Evolutionary conservation across 37 sponge, comb jelly and placozoan species (phyloP), one percentile per base, ranked within the genome.

Genomic region (Crambe crambe): DNA sequence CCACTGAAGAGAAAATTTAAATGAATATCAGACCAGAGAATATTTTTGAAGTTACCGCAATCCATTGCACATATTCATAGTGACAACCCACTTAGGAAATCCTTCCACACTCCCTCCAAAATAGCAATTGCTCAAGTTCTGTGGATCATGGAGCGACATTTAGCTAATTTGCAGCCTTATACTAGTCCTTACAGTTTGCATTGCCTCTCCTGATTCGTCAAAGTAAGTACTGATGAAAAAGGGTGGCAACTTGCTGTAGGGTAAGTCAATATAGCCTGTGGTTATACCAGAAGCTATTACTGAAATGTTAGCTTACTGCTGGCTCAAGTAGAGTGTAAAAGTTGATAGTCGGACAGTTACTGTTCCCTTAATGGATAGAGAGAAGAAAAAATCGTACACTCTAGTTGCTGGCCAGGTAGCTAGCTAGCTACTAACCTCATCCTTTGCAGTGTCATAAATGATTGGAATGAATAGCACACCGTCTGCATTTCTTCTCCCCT

Each of bases 31-130:
- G 22, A 12, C 6, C 3, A 2, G 5, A 15, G 51, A 15, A 15
- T 47, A 15, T 32, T 21, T 32, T 38, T 15, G 6, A 42, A 47
- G 64, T 74, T 61, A 92, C 93, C 76, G 85, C 5, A 88, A 51
- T 68, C 91, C 91, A 40, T 54, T 29, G 67, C 93, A 92, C 18
- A 85, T 81, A 40, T 78, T 92, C 56, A 92, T 68, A 40, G 71
- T 78, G 18, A 44, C 93, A 26, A 31, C 54, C 93, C 93, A 92
- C 9, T 81, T 41, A 12, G 86, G 74, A 56, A 78, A 60, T 22
- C 71, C 89, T 40, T 68, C 58, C 32, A 92, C 93, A 39, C 12
- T 75, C 2, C 93, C 93, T 20, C 88, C 89, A 44, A 88, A 92
- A 79, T 60, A 92, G 73, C 93, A 92, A 63, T 88, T 92, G 36